Evolutionary conservation across 2,113 vertebrate genomes (phyloP), one percentile per base, ranked within the genome.

Genomic region (Pao palembangensis): DNA sequence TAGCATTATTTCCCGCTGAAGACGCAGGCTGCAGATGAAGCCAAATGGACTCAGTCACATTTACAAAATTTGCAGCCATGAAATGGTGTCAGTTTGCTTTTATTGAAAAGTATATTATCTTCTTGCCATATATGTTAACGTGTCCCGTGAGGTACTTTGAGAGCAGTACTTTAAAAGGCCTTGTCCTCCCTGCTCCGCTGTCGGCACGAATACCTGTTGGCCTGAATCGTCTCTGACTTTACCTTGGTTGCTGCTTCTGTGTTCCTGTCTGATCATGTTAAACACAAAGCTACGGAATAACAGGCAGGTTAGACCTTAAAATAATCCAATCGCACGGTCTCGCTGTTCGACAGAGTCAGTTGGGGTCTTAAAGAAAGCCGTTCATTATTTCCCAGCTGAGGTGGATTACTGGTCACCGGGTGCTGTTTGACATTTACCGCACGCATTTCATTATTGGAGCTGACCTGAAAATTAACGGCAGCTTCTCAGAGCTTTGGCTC

Each of bases 401-500:
- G 78, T 80, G 82, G 88, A 91, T 88, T 90, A 89, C 85, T 79
- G 44, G 55, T 76, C 62, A 73, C 65, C 84, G 73, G 87, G 72
- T 78, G 76, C 78, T 86, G 80, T 87, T 90, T 91, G 90, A 91
- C 90, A 91, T 92, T 92, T 91, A 89, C 89, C 88, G 78, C 89
- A 89, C 89, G 90, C 87, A 88, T 91, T 90, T 90, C 90, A 90
- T 91, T 91, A 90, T 92, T 90, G 85, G 80, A 89, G 87, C 80
- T 91, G 91, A 91, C 89, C 90, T 91, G 87, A 85, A 89, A 91
- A 92, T 91, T 90, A 91, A 88, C 79, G 69, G 73, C 80, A 64
- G 73, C 80, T 68, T 85, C 79, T 73, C 13, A 0, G 64, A 64
- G 81, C 69, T 55, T 64, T 51, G 10, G 77, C 75, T 78, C 70